These are phyloP conservation scores for Aurelia coerulea DNA, from an alignment of 30 jellyfish, hydroid and myxozoan genomes.

Conservation along the genomic window DNA sequence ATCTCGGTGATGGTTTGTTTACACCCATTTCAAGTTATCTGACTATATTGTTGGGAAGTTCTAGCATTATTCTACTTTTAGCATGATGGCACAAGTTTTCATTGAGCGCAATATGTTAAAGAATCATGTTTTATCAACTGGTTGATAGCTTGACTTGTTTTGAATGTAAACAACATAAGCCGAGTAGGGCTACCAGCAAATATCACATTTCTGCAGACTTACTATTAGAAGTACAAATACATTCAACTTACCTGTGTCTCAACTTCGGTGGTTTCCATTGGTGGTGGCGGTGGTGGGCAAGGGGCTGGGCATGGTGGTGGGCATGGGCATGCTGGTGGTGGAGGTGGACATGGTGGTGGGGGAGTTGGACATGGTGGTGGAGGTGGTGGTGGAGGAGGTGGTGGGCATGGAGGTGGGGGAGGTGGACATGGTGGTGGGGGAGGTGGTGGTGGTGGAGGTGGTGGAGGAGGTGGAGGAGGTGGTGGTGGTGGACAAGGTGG, in stretches of 20 bases:
- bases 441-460: conserved; percentile 87
- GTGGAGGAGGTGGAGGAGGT: conserved; percentile 70
- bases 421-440: conserved; percentile 89
- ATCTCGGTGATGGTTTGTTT: too few relatives aligned
- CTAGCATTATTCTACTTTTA: too few relatives aligned
- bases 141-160: too few relatives aligned
- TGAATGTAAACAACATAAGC: too few relatives aligned
- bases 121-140: too few relatives aligned
- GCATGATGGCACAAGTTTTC: too few relatives aligned
- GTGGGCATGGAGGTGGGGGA: conserved; percentile 90
- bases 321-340: conserved; percentile 80
- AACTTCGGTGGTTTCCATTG: conserved; percentile 98
- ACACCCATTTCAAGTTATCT: too few relatives aligned
- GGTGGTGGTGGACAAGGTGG: conserved; percentile 69
- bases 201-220: too few relatives aligned
- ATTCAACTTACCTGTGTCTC: conserved; percentile 86
- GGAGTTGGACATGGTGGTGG: conserved; percentile 92
- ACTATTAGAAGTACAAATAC: too few relatives aligned
- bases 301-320: conserved; percentile 80
- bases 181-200: too few relatives aligned
- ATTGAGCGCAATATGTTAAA: too few relatives aligned
- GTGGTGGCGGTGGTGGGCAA: conserved; percentile 92
- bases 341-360: conserved; percentile 69
- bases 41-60: too few relatives aligned
- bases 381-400: conserved; percentile 90